A percentile compares a stretch with the other conserved stretches of the same genome.
Evolutionary conservation across 2,113 vertebrate genomes (phyloP).

Genomic region (Vombatus ursinus): DNA sequence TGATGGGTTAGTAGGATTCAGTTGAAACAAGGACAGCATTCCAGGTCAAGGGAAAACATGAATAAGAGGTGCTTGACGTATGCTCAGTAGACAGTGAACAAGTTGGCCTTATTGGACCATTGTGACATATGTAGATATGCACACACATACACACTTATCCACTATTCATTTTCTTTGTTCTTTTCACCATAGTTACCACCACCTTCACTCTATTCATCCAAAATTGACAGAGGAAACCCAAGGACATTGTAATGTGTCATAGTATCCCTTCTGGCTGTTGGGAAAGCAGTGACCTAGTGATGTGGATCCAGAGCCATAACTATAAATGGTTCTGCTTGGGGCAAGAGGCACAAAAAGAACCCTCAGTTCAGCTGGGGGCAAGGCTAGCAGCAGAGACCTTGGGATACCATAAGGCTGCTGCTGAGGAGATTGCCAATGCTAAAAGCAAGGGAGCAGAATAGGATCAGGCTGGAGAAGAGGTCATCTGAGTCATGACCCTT

Average conservation of each 20-base stretch:
- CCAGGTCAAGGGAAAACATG: background rate
- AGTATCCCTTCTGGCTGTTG: background rate
- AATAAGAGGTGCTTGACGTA: background rate
- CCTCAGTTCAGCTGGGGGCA: background rate
- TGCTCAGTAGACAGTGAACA: background rate
- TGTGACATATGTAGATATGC: background rate
- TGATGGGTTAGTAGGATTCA: background rate
- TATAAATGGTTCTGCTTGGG: background rate
- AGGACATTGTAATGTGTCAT: background rate
- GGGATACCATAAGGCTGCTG: background rate
- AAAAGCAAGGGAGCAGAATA: background rate
- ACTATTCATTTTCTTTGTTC: background rate
- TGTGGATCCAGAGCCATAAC: background rate
- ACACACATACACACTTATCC: background rate
- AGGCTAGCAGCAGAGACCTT: background rate
- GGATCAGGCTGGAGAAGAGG: background rate
- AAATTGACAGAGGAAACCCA: background rate
- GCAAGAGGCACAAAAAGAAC: background rate
- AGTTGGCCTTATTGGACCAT: background rate
- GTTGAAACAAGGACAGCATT: background rate
- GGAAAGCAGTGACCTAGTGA: background rate
- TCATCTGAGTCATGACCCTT: background rate
- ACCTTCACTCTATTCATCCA: background rate
- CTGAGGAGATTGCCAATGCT: background rate
- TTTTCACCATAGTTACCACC: background rate